phyloP scores from a whole-genome alignment of 2,888 invertebrate species.

The Metopia argyrocephala region DNA sequence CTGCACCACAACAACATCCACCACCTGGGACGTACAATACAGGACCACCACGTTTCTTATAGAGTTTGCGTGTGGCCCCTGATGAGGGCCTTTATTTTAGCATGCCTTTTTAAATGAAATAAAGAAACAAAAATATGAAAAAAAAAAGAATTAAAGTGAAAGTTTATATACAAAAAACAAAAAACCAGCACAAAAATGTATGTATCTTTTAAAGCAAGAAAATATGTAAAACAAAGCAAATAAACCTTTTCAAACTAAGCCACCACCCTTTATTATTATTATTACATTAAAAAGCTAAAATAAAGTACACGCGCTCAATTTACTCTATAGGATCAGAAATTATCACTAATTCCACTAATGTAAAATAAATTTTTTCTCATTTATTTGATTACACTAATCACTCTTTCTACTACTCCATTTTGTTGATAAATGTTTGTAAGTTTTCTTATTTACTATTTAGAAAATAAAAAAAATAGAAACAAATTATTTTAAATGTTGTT shows the following conservation, averaged over 20 bases:
- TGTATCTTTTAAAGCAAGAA: constrained; percentile 23
- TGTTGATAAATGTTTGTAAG: constrained; percentile 14
- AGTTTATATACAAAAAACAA: constrained; percentile 22
- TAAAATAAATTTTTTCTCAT: constrained; percentile 20
- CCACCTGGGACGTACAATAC: constrained; percentile 77
- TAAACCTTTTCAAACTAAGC: constrained; percentile 34
- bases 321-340: constrained; percentile 37
- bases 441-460: constrained; percentile 30
- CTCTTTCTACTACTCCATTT: neutral
- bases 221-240: constrained; percentile 38
- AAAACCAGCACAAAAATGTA: constrained; percentile 45
- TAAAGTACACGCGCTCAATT: constrained; percentile 69
- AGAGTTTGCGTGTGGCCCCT: constrained; percentile 78
- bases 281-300: constrained; percentile 68
- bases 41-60: constrained; percentile 79
- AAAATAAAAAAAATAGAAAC: constrained; percentile 7
- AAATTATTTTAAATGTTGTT: constrained; percentile 33
- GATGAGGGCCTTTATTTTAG: constrained; percentile 78
- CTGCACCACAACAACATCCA: constrained; percentile 72
- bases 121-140: constrained; percentile 64
- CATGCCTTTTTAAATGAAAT: constrained; percentile 76
- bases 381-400: neutral
- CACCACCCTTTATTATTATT: constrained; percentile 41
- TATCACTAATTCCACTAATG: constrained; percentile 1
- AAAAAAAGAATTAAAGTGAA: constrained; percentile 57